Percentiles rank a stretch among this genome's conserved stretches.
These are phyloP conservation scores for Probaryconus sp. DNA, from an alignment of 1,140 invertebrate genomes.

Conservation along the genomic window DNA sequence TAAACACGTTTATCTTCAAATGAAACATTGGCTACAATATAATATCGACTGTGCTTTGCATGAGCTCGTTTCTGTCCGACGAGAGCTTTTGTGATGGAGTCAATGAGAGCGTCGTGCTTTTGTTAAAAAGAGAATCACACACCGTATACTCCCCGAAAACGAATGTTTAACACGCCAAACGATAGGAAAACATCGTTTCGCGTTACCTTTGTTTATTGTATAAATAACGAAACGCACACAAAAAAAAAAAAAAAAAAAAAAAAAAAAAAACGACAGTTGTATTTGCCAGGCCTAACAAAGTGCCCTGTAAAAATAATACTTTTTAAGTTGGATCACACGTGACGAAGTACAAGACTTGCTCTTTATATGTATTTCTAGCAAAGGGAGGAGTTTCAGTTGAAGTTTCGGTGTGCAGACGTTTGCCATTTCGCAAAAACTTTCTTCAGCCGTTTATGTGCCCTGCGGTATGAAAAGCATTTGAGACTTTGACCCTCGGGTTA, in stretches of 20 bases:
- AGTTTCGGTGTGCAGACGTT: constrained; percentile 22
- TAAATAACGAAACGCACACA: constrained; percentile 16
- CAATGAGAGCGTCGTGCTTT: constrained; percentile 27
- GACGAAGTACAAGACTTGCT: background rate
- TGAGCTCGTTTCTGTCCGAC: constrained; percentile 23
- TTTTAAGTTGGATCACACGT: background rate
- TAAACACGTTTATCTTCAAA: constrained; percentile 5
- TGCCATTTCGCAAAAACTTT: constrained; percentile 39
- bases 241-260: too few species aligned
- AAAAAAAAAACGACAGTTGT: background rate
- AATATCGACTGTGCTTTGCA: constrained; percentile 31
- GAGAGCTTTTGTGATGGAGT: constrained; percentile 21
- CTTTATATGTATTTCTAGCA: constrained; percentile 5
- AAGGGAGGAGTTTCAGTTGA: constrained; percentile 1
- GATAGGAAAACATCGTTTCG: constrained; percentile 11
- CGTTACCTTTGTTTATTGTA: constrained; percentile 24
- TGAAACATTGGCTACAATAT: constrained; percentile 25
- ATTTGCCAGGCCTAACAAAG: constrained; percentile 19
- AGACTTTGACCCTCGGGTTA: constrained; percentile 28
- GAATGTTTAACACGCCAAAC: constrained; percentile 25
- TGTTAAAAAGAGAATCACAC: constrained; percentile 38
- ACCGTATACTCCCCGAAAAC: constrained; percentile 11
- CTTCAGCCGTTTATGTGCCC: constrained; percentile 26
- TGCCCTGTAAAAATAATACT: constrained; percentile 12
- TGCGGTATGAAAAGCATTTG: constrained; percentile 39